Conservation (phyloP, 2,888 invertebrate species). For the Sminthurides aquaticus region DNA sequence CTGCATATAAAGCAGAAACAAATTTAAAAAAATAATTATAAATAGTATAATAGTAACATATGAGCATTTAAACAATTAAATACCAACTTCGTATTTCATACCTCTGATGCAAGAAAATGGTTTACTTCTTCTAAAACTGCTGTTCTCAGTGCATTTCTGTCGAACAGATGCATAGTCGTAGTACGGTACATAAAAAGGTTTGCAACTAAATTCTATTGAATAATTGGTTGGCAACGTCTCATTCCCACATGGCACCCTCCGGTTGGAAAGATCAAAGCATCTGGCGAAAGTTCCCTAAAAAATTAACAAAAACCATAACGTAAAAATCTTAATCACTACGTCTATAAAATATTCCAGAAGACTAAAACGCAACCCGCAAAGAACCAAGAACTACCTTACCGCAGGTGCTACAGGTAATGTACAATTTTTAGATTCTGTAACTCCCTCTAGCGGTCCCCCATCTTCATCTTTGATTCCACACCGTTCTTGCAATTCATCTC, state of each 20-base stretch:
- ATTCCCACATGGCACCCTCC: neutral
- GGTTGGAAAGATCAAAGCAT: neutral
- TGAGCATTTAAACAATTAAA: too few species aligned
- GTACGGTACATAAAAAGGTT: neutral
- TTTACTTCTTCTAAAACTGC: neutral
- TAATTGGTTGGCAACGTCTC: neutral
- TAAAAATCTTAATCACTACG: too few species aligned
- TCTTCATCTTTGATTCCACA: neutral
- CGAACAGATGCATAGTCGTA: neutral
- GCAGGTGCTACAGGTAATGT: neutral
- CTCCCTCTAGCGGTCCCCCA: neutral
- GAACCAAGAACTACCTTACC: too few species aligned
- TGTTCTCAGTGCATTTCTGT: neutral
- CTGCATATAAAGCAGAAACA: too few species aligned
- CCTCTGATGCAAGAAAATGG: neutral
- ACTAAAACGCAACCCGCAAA: too few species aligned
- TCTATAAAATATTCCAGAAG: too few species aligned
- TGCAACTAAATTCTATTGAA: neutral
- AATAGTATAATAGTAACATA: too few species aligned
- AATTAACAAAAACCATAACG: too few species aligned
- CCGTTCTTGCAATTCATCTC: neutral
- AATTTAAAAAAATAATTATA: too few species aligned
- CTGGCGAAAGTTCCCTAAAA: neutral
- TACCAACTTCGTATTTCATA: too few species aligned
- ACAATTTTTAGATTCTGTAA: neutral